These are phyloP conservation scores for Mesorhabditis spiculigera DNA, from an alignment of 2,888 invertebrate genomes.

Conservation along the genomic window DNA sequence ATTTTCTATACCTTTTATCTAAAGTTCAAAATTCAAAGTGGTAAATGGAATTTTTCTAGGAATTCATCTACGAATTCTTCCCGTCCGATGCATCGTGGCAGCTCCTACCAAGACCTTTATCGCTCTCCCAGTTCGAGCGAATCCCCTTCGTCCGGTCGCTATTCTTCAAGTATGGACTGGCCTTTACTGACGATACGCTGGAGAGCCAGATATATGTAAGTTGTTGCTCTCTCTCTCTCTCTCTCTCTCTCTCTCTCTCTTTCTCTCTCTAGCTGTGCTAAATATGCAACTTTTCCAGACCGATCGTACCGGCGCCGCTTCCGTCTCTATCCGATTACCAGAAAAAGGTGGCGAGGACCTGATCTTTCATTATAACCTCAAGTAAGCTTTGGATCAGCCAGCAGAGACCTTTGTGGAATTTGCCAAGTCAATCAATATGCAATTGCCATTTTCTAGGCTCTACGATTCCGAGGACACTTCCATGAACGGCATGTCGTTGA, in stretches of 20 bases:
- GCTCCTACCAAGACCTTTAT: conserved; percentile 85
- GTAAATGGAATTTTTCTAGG: conserved; percentile 59
- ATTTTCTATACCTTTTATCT: background rate
- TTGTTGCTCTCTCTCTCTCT: background rate
- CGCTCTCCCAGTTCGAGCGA: conserved; percentile 89
- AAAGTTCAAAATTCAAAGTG: background rate
- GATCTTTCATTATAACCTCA: conserved; percentile 95
- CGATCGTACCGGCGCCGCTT: conserved; percentile 92
- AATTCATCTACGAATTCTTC: conserved; percentile 99
- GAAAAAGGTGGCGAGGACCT: conserved; percentile 89
- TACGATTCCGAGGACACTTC: conserved; percentile 72
- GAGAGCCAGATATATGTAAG: conserved; percentile 41
- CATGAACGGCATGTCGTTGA: conserved; percentile 87
- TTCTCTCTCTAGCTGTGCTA: too few relatives aligned
- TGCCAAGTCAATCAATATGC: background rate
- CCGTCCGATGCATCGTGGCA: conserved; percentile 96
- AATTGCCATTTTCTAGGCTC: conserved; percentile 68
- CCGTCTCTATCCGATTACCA: conserved; percentile 77
- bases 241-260: background rate
- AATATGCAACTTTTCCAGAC: too few relatives aligned
- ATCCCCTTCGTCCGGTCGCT: conserved; percentile 84
- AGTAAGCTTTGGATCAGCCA: conserved; percentile 10
- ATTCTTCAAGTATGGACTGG: conserved; percentile 88
- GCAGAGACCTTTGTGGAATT: background rate
- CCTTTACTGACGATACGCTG: conserved; percentile 47